phyloP scores from a whole-genome alignment of 1,140 invertebrate species.

The Drosophila sp. region DNA sequence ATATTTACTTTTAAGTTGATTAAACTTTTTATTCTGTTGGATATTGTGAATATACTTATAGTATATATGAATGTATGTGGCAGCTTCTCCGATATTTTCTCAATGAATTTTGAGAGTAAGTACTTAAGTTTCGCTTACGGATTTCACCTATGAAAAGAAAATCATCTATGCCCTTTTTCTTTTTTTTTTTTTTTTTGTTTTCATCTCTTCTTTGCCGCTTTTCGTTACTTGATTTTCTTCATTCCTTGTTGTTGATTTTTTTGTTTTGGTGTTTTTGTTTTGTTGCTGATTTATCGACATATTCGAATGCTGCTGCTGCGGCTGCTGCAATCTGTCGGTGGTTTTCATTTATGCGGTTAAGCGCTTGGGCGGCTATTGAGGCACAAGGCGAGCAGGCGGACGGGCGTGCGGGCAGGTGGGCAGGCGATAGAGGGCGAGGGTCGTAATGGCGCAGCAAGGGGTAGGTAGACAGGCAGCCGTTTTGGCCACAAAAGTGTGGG shows the following conservation, averaged over 20 bases:
- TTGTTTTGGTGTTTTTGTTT: constrained; percentile 1
- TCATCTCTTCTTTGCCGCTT: neutral
- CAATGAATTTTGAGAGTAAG: neutral
- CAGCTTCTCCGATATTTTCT: neutral
- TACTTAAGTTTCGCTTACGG: neutral
- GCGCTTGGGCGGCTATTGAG: constrained; percentile 56
- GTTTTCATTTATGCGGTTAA: constrained; percentile 42
- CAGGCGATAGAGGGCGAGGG: neutral
- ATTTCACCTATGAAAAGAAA: constrained; percentile 8
- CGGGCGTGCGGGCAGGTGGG: neutral
- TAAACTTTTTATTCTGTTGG: too few species aligned
- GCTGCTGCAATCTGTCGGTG: constrained; percentile 20
- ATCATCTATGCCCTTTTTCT: neutral
- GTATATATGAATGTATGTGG: too few species aligned
- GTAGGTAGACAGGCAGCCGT: neutral
- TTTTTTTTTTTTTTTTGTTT: neutral
- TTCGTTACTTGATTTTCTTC: neutral
- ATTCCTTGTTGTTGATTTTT: constrained; percentile 3
- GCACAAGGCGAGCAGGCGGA: constrained; percentile 28
- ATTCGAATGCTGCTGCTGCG: constrained; percentile 26
- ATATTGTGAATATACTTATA: too few species aligned
- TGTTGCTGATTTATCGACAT: constrained; percentile 47
- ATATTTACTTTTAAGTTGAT: too few species aligned
- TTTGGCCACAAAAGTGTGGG: constrained; percentile 36
- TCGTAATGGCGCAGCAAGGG: neutral